Percentiles rank a stretch among this genome's conserved stretches.
Conservation (phyloP, 2,113 vertebrate species). For the Phalacrocorax pelagicus region DNA sequence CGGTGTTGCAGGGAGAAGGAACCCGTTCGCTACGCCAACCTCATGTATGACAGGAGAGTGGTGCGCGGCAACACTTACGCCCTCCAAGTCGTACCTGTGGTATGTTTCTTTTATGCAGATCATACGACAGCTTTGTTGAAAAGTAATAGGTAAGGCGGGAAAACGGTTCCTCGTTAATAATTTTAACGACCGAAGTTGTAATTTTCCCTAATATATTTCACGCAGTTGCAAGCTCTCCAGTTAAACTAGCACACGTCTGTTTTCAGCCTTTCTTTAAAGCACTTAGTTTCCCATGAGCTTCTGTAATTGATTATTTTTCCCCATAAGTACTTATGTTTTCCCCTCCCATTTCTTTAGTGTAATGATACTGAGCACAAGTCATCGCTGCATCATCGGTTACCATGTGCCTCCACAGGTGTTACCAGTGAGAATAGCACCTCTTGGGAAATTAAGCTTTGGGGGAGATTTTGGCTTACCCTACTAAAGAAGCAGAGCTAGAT, state of each 20-base stretch:
- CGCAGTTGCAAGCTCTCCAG: not conserved
- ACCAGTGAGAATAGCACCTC: not conserved
- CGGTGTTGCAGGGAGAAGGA: slow-evolving; percentile 71
- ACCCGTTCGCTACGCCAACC: slow-evolving; percentile 75
- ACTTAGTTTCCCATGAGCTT: not conserved
- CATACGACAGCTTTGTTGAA: not conserved
- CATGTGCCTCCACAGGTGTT: not conserved
- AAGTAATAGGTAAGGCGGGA: not conserved
- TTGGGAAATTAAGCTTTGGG: not conserved
- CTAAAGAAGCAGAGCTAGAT: not conserved
- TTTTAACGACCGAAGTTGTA: not conserved
- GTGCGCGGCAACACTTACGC: slow-evolving; percentile 89
- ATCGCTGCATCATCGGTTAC: not conserved
- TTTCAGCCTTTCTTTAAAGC: not conserved
- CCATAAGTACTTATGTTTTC: not conserved
- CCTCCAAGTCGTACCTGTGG: slow-evolving; percentile 63
- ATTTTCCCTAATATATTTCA: not conserved
- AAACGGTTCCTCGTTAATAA: not conserved
- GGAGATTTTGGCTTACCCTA: not conserved
- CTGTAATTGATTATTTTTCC: not conserved
- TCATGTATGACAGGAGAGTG: slow-evolving; percentile 90
- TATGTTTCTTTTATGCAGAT: not conserved
- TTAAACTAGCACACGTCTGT: not conserved
- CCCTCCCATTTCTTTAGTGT: not conserved
- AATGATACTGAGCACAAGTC: not conserved